Conservation (phyloP, 2,797 vertebrate genomes). For the Tragelaphus eurycerus region DNA sequence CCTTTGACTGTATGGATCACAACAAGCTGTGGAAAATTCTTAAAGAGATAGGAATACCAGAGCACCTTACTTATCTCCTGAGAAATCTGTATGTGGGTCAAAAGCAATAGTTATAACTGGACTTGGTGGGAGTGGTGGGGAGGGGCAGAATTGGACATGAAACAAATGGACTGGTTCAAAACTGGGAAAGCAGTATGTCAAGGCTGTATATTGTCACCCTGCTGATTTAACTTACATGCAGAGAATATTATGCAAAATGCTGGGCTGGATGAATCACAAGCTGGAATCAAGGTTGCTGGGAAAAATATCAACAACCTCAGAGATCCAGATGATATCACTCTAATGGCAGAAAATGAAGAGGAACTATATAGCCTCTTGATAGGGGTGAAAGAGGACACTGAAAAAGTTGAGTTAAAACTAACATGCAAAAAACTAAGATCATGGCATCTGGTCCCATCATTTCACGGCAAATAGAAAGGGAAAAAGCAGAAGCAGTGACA, state of each 20-base stretch:
- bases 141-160: neutral
- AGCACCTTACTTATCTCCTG: neutral
- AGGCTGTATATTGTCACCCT: neutral
- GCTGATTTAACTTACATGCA: neutral
- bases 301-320: neutral
- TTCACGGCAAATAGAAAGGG: neutral
- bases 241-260: neutral
- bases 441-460: neutral
- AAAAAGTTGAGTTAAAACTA: neutral
- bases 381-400: neutral
- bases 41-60: neutral
- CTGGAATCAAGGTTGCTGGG: neutral
- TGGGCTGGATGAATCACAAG: neutral
- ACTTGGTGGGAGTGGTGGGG: neutral
- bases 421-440: neutral
- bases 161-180: neutral
- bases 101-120: neutral
- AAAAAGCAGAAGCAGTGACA: neutral
- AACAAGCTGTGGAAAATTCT: neutral
- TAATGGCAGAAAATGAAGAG: neutral
- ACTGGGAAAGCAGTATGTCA: neutral
- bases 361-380: neutral
- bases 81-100: neutral
- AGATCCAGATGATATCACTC: neutral
- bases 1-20: neutral